Evolutionary conservation across 2,888 invertebrate species (phyloP).

Genomic region (Tiphia femorata): DNA sequence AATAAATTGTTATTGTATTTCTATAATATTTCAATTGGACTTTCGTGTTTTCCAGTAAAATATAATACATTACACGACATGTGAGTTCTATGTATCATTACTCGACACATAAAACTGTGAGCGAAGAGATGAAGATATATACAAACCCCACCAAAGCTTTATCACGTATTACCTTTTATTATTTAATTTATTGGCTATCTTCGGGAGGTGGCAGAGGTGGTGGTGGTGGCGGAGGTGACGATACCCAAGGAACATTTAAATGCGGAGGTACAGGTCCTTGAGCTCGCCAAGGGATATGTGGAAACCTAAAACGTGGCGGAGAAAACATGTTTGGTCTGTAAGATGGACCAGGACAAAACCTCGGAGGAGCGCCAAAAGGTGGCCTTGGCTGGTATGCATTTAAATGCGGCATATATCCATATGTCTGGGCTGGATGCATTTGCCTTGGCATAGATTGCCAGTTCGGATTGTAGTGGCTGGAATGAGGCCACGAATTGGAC

Average conservation of each 20-base stretch:
- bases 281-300: conserved; percentile 26
- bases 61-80: no score
- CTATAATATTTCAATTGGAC: no score
- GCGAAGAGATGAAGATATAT: not conserved
- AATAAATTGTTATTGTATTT: no score
- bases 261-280: conserved; percentile 9
- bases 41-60: no score
- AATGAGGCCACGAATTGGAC: conserved; percentile 37
- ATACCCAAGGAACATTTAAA: conserved; percentile 29
- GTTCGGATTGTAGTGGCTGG: conserved; percentile 18
- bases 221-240: conserved; percentile 43
- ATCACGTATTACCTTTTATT: not conserved
- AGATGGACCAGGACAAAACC: conserved; percentile 1
- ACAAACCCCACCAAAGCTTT: not conserved
- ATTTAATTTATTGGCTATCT: not conserved
- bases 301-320: conserved; percentile 14
- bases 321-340: conserved; percentile 2
- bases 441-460: conserved; percentile 3
- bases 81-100: conserved; percentile 1
- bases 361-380: conserved; percentile 13
- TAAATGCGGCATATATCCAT: conserved; percentile 14
- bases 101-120: not conserved
- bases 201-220: conserved; percentile 28
- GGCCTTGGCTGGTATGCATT: conserved; percentile 5
- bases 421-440: conserved; percentile 11